These are phyloP conservation scores for Coracias cyanogaster DNA, from an alignment of 2,797 vertebrate genomes.

Conservation along the genomic window DNA sequence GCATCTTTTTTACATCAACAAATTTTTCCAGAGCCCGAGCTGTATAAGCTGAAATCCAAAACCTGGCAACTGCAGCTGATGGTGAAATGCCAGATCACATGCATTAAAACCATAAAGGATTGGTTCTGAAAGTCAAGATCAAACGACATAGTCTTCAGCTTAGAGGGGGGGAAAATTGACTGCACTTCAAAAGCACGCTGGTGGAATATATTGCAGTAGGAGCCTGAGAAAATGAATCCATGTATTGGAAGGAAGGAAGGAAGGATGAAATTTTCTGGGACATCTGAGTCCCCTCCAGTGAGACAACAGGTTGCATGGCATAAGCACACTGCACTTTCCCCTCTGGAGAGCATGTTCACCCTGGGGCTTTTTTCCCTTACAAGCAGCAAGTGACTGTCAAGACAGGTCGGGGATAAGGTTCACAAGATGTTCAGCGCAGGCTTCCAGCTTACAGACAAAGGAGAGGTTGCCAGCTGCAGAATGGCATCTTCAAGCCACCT, in stretches of 20 bases:
- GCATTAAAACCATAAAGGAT: slow-evolving; percentile 4
- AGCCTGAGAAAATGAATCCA: neutral
- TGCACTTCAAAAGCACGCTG: neutral
- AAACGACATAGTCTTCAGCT: slow-evolving; percentile 5
- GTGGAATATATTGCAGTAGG: neutral
- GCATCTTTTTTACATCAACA: neutral
- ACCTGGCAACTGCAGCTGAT: slow-evolving; percentile 10
- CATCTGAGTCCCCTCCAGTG: neutral
- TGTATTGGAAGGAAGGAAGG: neutral
- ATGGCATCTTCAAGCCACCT: neutral
- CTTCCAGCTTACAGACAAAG: neutral
- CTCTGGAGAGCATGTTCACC: neutral
- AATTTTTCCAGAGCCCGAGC: neutral
- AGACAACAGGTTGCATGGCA: neutral
- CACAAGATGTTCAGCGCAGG: neutral
- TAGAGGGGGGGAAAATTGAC: neutral
- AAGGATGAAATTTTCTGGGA: neutral
- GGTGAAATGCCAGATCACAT: slow-evolving; percentile 28
- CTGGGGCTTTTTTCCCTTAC: neutral
- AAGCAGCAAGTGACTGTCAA: neutral
- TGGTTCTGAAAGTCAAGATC: slow-evolving; percentile 51
- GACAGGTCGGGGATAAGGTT: neutral
- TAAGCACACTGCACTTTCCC: neutral
- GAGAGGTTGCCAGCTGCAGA: neutral
- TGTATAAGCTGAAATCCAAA: neutral